Base-by-base conservation (phyloP, 2,797 vertebrate genomes). In the Cossypha dichroa region DNA sequence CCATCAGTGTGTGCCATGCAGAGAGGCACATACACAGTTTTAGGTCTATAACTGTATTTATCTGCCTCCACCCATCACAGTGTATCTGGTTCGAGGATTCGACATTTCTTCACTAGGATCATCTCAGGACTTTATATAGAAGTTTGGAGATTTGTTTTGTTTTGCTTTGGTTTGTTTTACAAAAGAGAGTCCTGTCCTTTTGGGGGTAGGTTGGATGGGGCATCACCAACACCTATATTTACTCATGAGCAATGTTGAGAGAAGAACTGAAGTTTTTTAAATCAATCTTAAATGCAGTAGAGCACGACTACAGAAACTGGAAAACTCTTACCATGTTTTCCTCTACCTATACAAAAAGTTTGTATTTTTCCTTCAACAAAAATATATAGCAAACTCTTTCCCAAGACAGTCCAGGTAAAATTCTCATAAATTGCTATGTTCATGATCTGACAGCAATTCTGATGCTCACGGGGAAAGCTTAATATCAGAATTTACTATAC, bases 201-300 rank as follows among this genome's bases (percentile, higher is more conserved):
- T 40, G 2, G 2, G 4, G 14, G 2, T 29, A 1, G 73, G 13
- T 21, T 4, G 9, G 22, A 54, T 38, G 5, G 2, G 2, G 2
- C 8, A 5, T 41, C 31, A 56, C 17, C 25, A 63, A 19, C 6
- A 49, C 18, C 22, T 84, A 2, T 51, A 31, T 63, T 85, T 73
- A 45, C 23, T 64, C 29, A 26, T 4, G 2, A 70, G 5, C 16
- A 69, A 62, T 70, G 9, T 26, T 67, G 34, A 76, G 13, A 77
- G 20, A 67, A 75, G 20, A 90, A 62, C 2, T 12, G 8, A 62
- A 84, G 9, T 33, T 26, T 55, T 54, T 34, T 5, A 86, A 86
- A 68, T 31, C 8, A 66, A 11, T 55, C 51, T 59, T 40, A 60
- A 77, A 16, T 31, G 6, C 21, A 11, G 33, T 56, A 88, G 28